These are phyloP conservation scores for pig (Sus scrofa) DNA, from an alignment of 2,113 vertebrate genomes.

Conservation along the genomic window DNA sequence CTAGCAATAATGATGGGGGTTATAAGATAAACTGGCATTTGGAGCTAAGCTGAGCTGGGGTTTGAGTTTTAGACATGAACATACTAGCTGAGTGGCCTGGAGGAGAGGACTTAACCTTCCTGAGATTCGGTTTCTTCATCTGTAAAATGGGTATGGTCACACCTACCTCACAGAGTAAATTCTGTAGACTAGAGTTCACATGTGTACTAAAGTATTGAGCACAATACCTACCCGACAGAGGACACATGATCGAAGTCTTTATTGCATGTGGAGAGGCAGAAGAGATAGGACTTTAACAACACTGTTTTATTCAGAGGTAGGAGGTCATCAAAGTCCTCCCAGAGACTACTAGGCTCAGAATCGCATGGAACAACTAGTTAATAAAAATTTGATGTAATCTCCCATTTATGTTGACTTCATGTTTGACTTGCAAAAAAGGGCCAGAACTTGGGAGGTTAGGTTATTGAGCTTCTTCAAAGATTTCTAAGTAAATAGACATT, in stretches of 20 bases:
- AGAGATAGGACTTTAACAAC: neutral
- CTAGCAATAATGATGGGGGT: accelerated
- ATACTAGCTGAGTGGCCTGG: neutral
- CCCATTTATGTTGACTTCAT: neutral
- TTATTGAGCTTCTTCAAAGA: neutral
- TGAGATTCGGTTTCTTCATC: neutral
- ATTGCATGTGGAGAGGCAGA: neutral
- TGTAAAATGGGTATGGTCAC: neutral
- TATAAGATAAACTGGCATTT: no score
- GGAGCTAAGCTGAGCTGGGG: neutral
- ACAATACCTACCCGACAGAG: accelerated
- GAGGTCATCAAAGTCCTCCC: neutral
- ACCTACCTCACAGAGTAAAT: neutral
- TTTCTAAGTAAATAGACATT: neutral
- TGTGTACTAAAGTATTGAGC: neutral
- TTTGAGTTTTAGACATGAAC: neutral
- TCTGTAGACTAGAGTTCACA: neutral
- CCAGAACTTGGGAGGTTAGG: neutral
- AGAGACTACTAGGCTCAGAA: neutral
- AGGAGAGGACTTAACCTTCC: neutral
- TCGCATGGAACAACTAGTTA: neutral
- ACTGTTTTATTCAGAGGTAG: neutral
- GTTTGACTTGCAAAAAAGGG: neutral
- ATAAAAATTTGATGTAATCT: neutral
- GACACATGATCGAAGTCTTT: neutral